Evolutionary conservation across 2,797 vertebrate species (phyloP), one percentile per base, ranked within the genome.

Genomic region (Pelobates cultripes): DNA sequence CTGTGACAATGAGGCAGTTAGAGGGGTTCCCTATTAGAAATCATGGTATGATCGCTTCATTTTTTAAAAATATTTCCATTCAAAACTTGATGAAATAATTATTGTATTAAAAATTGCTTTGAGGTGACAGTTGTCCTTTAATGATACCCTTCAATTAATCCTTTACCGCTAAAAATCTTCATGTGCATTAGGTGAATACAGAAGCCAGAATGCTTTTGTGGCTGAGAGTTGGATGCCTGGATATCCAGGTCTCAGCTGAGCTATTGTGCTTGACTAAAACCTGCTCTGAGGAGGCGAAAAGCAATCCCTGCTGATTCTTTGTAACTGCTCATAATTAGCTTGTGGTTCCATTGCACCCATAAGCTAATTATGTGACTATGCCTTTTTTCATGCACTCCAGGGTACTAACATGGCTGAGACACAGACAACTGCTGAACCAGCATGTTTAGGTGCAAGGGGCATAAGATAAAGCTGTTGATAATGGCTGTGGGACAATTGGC

Each of bases 301-400:
- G 61, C 12, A 64, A 64, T 64, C 61, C 61, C 61, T 64, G 61
- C 61, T 64, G 61, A 64, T 64, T 14, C 61, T 28, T 64, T 64
- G 61, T 64, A 14, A 64, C 17, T 40, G 9, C 61, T 64, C 10
- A n/a, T 64, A 64, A 64, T 64, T 64, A 64, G 61, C 4, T 64
- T 17, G 61, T 14, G 61, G 61, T 64, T 64, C 61, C 61, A 64
- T 64, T 64, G 61, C 61, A 40, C 61, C 61, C 61, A 17, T 64
- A 64, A 64, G 17, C 61, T 64, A 64, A 64, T 64, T 64, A 64
- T n/a, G 17, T 64, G 28, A 6, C 61, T 14, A 64, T 64, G 28
- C 61, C 61, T 7, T 64, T 64, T 28, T 64, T 28, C 28, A 64
- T 40, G 17, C 61, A 28, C 61, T 28, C 14, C 61, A 40, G 61